Evolutionary conservation across 2,113 vertebrate genomes (phyloP).

Genomic region (Platycercus adscitus): DNA sequence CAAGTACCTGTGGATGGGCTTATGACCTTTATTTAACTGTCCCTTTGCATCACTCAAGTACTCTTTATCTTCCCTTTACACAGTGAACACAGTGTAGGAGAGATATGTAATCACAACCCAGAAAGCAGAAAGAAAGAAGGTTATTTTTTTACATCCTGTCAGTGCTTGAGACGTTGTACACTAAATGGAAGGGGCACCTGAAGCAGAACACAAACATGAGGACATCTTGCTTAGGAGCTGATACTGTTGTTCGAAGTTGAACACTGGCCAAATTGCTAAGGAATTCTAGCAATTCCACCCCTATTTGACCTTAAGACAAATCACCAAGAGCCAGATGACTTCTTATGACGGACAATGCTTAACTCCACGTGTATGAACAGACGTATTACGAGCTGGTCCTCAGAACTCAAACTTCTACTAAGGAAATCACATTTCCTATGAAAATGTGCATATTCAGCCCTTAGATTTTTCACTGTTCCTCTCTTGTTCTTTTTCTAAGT

Average conservation of each 20-base stretch:
- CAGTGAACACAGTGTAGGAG: neutral
- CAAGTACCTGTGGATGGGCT: neutral
- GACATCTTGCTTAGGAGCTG: neutral
- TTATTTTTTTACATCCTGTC: neutral
- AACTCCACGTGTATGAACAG: fast-evolving
- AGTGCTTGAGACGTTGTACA: neutral
- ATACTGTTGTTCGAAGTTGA: neutral
- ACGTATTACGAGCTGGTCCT: neutral
- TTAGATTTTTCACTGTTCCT: neutral
- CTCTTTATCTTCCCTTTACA: neutral
- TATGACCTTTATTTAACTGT: neutral
- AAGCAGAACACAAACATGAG: neutral
- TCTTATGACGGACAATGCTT: neutral
- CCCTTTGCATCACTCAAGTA: neutral
- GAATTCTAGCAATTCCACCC: neutral
- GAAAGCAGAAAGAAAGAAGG: neutral
- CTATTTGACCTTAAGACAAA: neutral
- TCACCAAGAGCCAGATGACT: neutral
- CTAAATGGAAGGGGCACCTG: neutral
- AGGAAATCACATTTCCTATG: neutral
- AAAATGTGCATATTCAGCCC: neutral
- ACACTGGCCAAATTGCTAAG: neutral
- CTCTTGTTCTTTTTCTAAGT: neutral
- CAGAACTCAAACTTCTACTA: neutral
- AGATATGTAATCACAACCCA: neutral